Evolutionary conservation across 2,113 vertebrate genomes (phyloP), one percentile per base, ranked within the genome.

Genomic region (Centropus bengalensis): DNA sequence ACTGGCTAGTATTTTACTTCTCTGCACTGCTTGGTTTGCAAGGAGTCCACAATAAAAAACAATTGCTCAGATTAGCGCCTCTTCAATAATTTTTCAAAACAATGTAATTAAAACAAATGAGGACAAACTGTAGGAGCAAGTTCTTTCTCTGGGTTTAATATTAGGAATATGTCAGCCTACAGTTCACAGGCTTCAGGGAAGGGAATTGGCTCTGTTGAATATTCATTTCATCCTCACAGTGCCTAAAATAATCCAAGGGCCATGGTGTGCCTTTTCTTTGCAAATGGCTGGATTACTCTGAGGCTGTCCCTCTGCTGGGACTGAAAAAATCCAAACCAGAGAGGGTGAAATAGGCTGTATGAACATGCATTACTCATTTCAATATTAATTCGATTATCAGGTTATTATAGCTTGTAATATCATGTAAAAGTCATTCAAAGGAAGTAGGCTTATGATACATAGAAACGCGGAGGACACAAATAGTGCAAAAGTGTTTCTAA

Each of bases 201-300:
- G 23, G 58, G 45, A 38, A 10, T 7, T 59, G 26, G 17, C 10
- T 42, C 14, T 26, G 27, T 28, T 51, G 9, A 66, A 44, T 18
- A 51, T 33, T 36, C 4, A 20, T 36, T 27, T 49, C 6, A 3
- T 12, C 2, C 3, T 6, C 4, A 0, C 3, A 8, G 22, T 32
- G 52, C 6, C 15, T 19, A 26, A 36, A 4, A 14, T 7, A 42
- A 2, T 2, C 11, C 18, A 4, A 18, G 20, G 59, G 20, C 17
- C n/a, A 14, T 0, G 0, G 13, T 2, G 24, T 5, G 21, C 9
- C 9, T 33, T 6, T 27, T 1, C 6, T 19, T 15, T 42, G 63
- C 0, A 1, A 27, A n/a, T 3, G 52, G n/a, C 47, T n/a, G 51
- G 8, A 8, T 28, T 22, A 1, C 33, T 3, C 24, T 9, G 33